Percentiles rank a stretch among this genome's conserved stretches.
Conservation (phyloP, 2,888 invertebrate genomes). For the Epicampocera succincta region DNA sequence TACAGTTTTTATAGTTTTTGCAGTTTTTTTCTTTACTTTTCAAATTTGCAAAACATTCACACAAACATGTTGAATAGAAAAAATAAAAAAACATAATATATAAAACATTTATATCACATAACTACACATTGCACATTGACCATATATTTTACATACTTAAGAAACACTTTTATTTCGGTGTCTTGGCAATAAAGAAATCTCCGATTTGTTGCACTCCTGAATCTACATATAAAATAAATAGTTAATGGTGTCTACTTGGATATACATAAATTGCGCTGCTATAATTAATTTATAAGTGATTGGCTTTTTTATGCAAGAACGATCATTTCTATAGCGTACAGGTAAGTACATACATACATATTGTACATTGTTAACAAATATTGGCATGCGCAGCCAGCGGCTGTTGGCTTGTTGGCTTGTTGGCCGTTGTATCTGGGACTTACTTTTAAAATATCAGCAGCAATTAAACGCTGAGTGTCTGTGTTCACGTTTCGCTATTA, state of each 20-base stretch:
- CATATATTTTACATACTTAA: constrained; percentile 38
- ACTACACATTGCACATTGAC: constrained; percentile 54
- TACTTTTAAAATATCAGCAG: neutral
- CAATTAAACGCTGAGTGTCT: constrained; percentile 8
- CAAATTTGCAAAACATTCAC: constrained; percentile 24
- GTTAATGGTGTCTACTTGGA: constrained; percentile 12
- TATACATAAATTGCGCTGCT: constrained; percentile 34
- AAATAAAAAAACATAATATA: constrained; percentile 23
- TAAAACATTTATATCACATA: constrained; percentile 48
- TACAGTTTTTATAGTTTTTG: constrained; percentile 26
- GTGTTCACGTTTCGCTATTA: neutral
- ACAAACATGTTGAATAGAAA: constrained; percentile 2
- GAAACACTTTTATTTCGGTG: constrained; percentile 51
- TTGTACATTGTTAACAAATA: constrained; percentile 17
- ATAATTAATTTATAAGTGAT: constrained; percentile 66
- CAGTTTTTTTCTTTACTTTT: constrained; percentile 2
- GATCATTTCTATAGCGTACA: constrained; percentile 22
- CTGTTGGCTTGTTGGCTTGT: constrained; percentile 9
- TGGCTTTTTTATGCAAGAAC: constrained; percentile 66
- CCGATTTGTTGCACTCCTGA: constrained; percentile 8
- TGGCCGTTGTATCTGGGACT: neutral
- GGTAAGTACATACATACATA: constrained; percentile 3
- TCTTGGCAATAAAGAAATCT: constrained; percentile 45
- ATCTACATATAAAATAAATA: constrained; percentile 11
- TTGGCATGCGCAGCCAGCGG: constrained; percentile 27